These are phyloP conservation scores for Philaenus spumarius DNA, from an alignment of 1,140 invertebrate genomes.

Conservation along the genomic window DNA sequence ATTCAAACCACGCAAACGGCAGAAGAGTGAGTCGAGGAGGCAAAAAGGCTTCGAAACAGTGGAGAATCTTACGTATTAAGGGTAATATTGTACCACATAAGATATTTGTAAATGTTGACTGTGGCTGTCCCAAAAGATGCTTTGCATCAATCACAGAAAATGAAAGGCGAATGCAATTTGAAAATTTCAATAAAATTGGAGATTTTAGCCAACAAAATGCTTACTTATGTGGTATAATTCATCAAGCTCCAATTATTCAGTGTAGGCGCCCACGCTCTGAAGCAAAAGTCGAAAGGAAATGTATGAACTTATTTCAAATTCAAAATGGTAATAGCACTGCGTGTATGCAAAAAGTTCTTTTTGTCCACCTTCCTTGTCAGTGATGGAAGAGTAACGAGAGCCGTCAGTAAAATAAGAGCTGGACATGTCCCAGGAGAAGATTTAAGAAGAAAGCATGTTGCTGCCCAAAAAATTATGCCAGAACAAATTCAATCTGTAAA, in stretches of 20 bases:
- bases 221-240: too few relatives aligned
- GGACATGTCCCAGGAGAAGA: conserved; percentile 1
- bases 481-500: conserved; percentile 10
- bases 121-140: conserved; percentile 15
- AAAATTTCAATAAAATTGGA: conserved; percentile 9
- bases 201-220: too few relatives aligned
- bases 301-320: conserved; percentile 2
- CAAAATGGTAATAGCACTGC: conserved; percentile 4
- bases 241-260: conserved; percentile 3
- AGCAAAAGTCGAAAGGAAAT: too few relatives aligned
- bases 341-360: conserved; percentile 10
- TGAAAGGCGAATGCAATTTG: too few relatives aligned
- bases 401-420: too few relatives aligned
- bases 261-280: not conserved
- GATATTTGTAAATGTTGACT: conserved; percentile 9
- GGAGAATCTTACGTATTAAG: conserved; percentile 7
- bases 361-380: too few relatives aligned
- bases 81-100: conserved; percentile 10
- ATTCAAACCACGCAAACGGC: too few relatives aligned
- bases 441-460: conserved; percentile 9
- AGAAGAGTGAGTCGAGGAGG: not conserved
- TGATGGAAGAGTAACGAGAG: too few relatives aligned
- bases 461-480: conserved; percentile 2
- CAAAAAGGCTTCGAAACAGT: conserved; percentile 7
- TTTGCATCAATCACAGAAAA: conserved; percentile 13